Evolutionary conservation across 2,113 vertebrate species (phyloP), one percentile per base, ranked within the genome.

Genomic region (Crotophaga sulcirostris): DNA sequence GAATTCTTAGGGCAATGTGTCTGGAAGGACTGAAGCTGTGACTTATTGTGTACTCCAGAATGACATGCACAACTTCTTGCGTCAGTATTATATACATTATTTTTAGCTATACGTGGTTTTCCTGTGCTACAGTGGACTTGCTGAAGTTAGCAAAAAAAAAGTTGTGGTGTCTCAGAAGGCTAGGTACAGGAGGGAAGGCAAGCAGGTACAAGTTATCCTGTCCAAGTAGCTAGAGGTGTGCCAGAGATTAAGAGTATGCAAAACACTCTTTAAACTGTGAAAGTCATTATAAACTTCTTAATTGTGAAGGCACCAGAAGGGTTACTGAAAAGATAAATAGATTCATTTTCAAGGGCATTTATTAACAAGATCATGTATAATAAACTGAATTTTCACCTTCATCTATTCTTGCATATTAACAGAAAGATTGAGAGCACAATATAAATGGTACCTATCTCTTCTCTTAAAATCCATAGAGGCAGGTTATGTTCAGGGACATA

Each of bases 31-130:
- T 54, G 31, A 84, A 70, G 18, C 31, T 6, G 7, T 66, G 12
- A 60, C 72, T 75, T 75, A 8, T 44, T 75, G 12, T 62, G 4
- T 74, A 0, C 84, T 86, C 9, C 12, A 51, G 23, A 88, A 59
- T 56, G 16, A 38, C 10, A 19, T 11, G 2, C 21, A 36, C 36
- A 73, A 25, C 9, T 19, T 42, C 36, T 75, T 92, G 16, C 13
- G 2, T 58, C 23, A 26, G 44, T 70, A 31, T 80, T 73, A 33
- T 26, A 25, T 45, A 31, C 6, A 3, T 72, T 72, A 16, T 44
- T 63, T 84, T 72, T 70, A 34, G 6, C 33, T 75, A 0, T 23
- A 29, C 0, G 0, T 70, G 42, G 5, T 49, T 85, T 67, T 77
- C 17, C 9, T 6, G 4, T 59, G 16, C 28, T 55, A 3, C 2